These are phyloP conservation scores for Rhincodon typus DNA, from an alignment of 2,797 vertebrate genomes.

Conservation along the genomic window DNA sequence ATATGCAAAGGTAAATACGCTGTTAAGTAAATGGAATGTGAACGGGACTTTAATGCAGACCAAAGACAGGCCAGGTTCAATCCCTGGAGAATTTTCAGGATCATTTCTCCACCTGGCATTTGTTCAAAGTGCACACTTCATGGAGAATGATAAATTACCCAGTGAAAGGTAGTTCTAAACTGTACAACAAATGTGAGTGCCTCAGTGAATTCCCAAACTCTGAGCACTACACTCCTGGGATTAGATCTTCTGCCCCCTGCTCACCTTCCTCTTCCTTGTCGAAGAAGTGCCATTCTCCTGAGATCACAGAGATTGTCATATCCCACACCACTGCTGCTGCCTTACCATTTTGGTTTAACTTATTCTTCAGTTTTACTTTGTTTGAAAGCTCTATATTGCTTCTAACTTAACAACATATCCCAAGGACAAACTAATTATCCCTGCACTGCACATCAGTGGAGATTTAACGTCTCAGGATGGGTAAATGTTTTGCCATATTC, in stretches of 20 bases:
- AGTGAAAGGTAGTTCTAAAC: conserved; percentile 9
- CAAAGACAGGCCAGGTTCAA: conserved; percentile 16
- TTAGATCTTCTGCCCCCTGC: not conserved
- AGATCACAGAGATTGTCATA: not conserved
- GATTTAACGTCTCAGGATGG: not conserved
- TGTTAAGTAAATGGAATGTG: conserved; percentile 26
- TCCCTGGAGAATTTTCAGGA: conserved; percentile 7
- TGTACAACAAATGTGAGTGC: conserved; percentile 27
- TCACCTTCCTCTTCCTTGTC: not conserved
- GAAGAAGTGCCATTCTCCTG: conserved; percentile 11
- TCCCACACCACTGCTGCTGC: not conserved
- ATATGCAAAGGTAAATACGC: not conserved
- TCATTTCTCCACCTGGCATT: conserved; percentile 26
- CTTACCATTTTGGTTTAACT: not conserved
- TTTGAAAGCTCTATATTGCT: not conserved
- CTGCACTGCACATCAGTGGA: not conserved
- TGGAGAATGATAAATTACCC: conserved; percentile 9
- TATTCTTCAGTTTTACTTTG: not conserved
- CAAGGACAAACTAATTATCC: not conserved
- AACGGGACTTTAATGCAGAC: conserved; percentile 19
- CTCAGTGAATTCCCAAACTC: not conserved
- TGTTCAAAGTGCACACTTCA: conserved; percentile 32
- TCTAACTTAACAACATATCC: not conserved
- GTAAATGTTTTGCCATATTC: not conserved
- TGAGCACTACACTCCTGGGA: not conserved